A percentile compares a stretch with the other conserved stretches of the same genome.
These are phyloP conservation scores for Stegophylla sp. DNA, from an alignment of 2,888 invertebrate genomes.

Conservation along the genomic window DNA sequence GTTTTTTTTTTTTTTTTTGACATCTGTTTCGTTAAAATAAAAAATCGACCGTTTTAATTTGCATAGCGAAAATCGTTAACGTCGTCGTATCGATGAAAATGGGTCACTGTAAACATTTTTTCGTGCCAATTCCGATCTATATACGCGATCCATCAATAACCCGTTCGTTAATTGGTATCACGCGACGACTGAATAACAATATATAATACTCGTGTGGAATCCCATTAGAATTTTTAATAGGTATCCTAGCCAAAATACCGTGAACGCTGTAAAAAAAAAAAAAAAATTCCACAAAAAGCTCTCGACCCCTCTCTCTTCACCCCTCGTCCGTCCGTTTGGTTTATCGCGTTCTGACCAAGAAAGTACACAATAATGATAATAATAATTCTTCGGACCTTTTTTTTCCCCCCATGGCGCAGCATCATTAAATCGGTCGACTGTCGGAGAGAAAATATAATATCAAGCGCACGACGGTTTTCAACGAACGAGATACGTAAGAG, in stretches of 20 bases:
- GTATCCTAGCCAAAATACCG: constrained; percentile 52
- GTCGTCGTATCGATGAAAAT: background rate
- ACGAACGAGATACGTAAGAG: background rate
- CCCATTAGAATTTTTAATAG: constrained; percentile 55
- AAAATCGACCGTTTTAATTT: background rate
- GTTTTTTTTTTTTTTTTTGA: background rate
- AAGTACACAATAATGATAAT: constrained; percentile 5
- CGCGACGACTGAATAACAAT: background rate
- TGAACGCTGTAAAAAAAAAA: background rate
- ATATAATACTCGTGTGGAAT: constrained; percentile 27
- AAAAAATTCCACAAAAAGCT: too few species aligned
- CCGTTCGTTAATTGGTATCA: constrained; percentile 20
- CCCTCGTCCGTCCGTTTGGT: background rate
- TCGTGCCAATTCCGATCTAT: constrained; percentile 41
- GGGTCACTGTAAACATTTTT: constrained; percentile 19
- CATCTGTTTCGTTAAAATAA: background rate
- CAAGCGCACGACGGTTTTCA: constrained; percentile 3
- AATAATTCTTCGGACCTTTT: background rate
- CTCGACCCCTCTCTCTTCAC: background rate
- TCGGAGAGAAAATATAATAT: constrained; percentile 40
- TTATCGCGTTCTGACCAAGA: constrained; percentile 29
- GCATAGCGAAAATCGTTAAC: background rate
- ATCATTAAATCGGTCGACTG: constrained; percentile 23
- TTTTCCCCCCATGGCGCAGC: background rate
- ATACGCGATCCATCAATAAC: constrained; percentile 14